A percentile compares a stretch with the other conserved stretches of the same genome.
phyloP scores from a whole-genome alignment of 2,113 vertebrate genomes.

The Boulengeromyrus knoepffleri region DNA sequence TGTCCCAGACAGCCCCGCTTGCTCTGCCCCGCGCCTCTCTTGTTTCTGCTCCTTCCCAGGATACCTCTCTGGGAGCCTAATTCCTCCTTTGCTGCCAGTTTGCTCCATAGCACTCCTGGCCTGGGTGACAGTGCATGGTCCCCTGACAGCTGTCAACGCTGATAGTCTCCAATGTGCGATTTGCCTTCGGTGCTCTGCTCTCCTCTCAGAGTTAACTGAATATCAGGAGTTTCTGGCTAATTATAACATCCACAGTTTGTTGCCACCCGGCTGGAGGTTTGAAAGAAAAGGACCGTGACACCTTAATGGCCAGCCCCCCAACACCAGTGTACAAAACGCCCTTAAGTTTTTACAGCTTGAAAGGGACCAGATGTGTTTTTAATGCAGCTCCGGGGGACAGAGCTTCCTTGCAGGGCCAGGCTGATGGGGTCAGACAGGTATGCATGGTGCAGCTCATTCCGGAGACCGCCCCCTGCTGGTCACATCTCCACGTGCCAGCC shows the following conservation, averaged over 20 bases:
- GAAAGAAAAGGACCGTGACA: slow-evolving; percentile 27
- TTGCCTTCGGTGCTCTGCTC: slow-evolving; percentile 26
- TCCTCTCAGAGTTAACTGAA: slow-evolving; percentile 57
- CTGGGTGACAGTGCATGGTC: slow-evolving; percentile 30
- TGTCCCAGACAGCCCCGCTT: background rate
- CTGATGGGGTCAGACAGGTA: slow-evolving; percentile 23
- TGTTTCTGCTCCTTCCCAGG: background rate
- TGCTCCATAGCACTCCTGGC: slow-evolving; percentile 35
- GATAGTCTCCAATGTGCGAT: slow-evolving; percentile 45
- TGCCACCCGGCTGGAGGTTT: slow-evolving; percentile 18
- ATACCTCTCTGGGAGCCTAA: background rate
- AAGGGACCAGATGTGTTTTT: slow-evolving; percentile 55
- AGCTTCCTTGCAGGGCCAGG: slow-evolving; percentile 9
- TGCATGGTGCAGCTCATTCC: background rate
- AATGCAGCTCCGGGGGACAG: slow-evolving; percentile 48
- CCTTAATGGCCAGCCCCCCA: slow-evolving; percentile 57
- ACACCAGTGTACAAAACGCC: slow-evolving; percentile 46
- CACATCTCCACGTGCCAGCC: slow-evolving; percentile 33
- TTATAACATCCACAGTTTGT: slow-evolving; percentile 42
- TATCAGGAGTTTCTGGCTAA: slow-evolving; percentile 51
- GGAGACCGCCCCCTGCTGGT: slow-evolving; percentile 31
- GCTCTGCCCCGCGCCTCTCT: background rate
- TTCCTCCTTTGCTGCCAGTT: slow-evolving; percentile 26
- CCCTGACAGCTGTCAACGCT: slow-evolving; percentile 53
- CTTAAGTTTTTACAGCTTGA: slow-evolving; percentile 54